Conservation (phyloP, 2,113 vertebrate genomes). For the Barnardius zonarius region DNA sequence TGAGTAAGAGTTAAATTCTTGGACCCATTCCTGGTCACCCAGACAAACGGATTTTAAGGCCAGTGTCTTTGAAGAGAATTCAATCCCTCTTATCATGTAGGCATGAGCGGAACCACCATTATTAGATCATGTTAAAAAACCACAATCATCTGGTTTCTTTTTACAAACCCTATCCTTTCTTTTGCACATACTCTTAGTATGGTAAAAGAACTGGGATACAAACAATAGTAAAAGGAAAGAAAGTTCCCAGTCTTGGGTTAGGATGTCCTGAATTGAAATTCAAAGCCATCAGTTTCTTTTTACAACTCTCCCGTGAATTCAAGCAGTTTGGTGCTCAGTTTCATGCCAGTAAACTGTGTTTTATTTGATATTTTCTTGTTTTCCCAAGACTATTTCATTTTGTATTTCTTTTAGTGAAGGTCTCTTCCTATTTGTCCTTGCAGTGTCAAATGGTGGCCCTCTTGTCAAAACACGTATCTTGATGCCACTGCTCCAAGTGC, state of each 20-base stretch:
- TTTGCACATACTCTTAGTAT: neutral
- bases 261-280: neutral
- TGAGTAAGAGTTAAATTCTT: neutral
- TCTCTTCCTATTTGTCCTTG: neutral
- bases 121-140: neutral
- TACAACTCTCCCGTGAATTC: neutral
- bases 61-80: neutral
- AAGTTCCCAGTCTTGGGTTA: neutral
- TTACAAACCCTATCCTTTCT: neutral
- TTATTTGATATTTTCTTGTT: neutral
- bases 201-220: neutral
- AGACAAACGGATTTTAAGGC: neutral
- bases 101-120: neutral
- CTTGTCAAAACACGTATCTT: neutral
- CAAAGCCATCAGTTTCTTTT: neutral
- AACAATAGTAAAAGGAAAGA: neutral
- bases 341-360: neutral
- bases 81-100: neutral
- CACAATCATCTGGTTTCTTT: neutral
- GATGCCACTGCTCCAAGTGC: neutral
- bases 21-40: neutral
- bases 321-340: neutral
- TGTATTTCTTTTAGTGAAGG: neutral
- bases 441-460: rapidly evolving
- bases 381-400: neutral